Conservation (phyloP, 2,797 vertebrate genomes). For the Percopsis omiscomaycus region DNA sequence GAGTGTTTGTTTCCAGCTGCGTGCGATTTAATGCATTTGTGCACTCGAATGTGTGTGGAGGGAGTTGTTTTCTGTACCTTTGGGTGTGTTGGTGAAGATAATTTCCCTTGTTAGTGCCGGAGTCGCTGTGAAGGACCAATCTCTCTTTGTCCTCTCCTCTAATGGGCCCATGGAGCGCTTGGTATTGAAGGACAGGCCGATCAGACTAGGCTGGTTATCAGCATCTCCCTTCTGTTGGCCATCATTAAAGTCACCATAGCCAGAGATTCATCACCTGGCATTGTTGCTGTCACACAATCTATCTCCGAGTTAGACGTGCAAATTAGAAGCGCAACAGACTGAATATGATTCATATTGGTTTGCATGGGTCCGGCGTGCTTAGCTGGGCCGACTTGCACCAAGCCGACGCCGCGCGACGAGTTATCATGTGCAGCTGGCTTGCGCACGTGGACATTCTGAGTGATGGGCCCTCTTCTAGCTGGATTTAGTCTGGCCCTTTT, state of each 20-base stretch:
- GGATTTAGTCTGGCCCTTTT: constrained; percentile 47
- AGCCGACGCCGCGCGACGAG: no score
- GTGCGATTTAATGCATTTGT: background rate
- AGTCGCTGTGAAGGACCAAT: constrained; percentile 26
- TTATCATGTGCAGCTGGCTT: constrained; percentile 8
- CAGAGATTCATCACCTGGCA: constrained; percentile 51
- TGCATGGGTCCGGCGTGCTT: background rate
- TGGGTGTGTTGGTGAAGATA: constrained; percentile 4
- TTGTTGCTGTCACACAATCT: constrained; percentile 27
- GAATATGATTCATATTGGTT: constrained; percentile 12
- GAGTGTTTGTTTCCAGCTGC: constrained; percentile 6
- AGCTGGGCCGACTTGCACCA: background rate
- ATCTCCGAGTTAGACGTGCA: constrained; percentile 21
- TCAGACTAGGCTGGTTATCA: constrained; percentile 47
- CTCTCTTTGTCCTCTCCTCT: constrained; percentile 30
- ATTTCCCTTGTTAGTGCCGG: constrained; percentile 29
- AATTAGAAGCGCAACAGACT: constrained; percentile 23
- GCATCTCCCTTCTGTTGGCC: constrained; percentile 45
- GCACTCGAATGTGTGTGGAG: background rate
- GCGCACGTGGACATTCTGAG: constrained; percentile 33
- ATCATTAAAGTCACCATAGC: constrained; percentile 35
- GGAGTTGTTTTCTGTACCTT: background rate
- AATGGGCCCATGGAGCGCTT: constrained; percentile 50
- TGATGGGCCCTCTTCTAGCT: constrained; percentile 22
- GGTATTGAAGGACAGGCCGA: constrained; percentile 31